Conservation (phyloP, 2,797 vertebrate species). For the Sylvia borin region DNA sequence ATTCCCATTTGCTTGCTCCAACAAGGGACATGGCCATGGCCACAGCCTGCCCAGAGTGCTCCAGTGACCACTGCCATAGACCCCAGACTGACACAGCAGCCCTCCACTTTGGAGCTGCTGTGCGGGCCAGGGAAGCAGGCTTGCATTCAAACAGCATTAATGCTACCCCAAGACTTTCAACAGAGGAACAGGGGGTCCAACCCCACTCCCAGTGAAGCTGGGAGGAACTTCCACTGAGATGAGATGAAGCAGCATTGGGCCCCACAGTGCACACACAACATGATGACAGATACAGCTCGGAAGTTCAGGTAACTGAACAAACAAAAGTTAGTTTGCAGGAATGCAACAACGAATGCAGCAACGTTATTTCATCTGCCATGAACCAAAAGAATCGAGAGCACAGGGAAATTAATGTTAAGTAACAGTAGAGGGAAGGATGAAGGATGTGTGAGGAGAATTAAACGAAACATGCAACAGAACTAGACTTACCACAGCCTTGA, state of each 20-base stretch:
- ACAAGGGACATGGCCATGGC: background rate
- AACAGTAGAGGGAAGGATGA: constrained; percentile 32
- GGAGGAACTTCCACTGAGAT: background rate
- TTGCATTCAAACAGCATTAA: constrained; percentile 55
- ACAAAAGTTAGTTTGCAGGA: constrained; percentile 69
- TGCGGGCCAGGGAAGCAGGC: background rate
- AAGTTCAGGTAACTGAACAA: constrained; percentile 54
- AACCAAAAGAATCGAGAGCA: constrained; percentile 12
- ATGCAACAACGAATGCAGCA: constrained; percentile 45
- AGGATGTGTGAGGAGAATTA: constrained; percentile 72
- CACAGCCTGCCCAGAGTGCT: background rate
- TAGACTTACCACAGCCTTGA: constrained; percentile 98
- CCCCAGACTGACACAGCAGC: background rate
- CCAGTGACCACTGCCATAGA: background rate
- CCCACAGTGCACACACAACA: background rate
- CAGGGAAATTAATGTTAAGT: constrained; percentile 67
- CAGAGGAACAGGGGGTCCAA: background rate
- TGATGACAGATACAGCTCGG: constrained; percentile 34
- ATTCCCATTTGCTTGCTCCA: background rate
- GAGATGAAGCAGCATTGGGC: background rate
- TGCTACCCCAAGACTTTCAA: background rate
- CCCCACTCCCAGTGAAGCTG: constrained; percentile 7
- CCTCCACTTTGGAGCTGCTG: background rate
- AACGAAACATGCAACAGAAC: constrained; percentile 76
- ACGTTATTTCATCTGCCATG: constrained; percentile 37